phyloP scores from a whole-genome alignment of 37 sponge, comb jelly and placozoan species.

The Ephydatia muelleri region DNA sequence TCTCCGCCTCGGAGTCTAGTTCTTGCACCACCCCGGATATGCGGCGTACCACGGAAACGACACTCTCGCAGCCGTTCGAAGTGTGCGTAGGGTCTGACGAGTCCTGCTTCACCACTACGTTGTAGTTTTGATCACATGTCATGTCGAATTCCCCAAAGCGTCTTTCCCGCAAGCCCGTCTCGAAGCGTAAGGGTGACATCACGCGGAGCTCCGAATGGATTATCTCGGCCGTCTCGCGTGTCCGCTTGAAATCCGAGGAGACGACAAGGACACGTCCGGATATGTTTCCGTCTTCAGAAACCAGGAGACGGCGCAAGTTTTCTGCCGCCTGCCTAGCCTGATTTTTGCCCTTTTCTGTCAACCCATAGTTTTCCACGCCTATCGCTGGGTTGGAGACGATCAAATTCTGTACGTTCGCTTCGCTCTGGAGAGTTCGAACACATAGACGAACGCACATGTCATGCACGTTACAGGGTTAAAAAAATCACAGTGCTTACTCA shows the following conservation, averaged over 20 bases:
- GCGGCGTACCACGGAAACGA: slow-evolving; percentile 1
- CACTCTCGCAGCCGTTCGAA: slow-evolving; percentile 29
- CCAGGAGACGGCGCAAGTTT: no score
- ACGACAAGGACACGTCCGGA: neutral
- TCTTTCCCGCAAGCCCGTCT: slow-evolving; percentile 19
- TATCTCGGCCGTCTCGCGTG: slow-evolving; percentile 34
- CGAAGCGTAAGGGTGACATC: slow-evolving; percentile 2
- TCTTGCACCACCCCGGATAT: slow-evolving; percentile 8
- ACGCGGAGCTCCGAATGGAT: neutral
- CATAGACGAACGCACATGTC: no score
- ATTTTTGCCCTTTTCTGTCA: slow-evolving; percentile 50
- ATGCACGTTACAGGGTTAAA: no score
- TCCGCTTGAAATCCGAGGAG: slow-evolving; percentile 26
- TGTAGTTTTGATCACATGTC: neutral
- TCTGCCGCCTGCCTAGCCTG: slow-evolving; percentile 53
- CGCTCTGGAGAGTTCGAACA: neutral
- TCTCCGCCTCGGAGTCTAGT: slow-evolving; percentile 13
- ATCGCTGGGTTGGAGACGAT: slow-evolving; percentile 31
- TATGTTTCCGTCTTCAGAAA: no score
- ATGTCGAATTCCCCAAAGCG: slow-evolving; percentile 1
- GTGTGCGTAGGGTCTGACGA: slow-evolving; percentile 9
- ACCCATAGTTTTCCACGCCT: slow-evolving; percentile 40
- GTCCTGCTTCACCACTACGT: slow-evolving; percentile 5
- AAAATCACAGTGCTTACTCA: no score
- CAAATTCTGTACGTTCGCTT: slow-evolving; percentile 32